Base-by-base conservation (phyloP, 2,797 vertebrate species). In the Pseudomugil gertrudae region DNA sequence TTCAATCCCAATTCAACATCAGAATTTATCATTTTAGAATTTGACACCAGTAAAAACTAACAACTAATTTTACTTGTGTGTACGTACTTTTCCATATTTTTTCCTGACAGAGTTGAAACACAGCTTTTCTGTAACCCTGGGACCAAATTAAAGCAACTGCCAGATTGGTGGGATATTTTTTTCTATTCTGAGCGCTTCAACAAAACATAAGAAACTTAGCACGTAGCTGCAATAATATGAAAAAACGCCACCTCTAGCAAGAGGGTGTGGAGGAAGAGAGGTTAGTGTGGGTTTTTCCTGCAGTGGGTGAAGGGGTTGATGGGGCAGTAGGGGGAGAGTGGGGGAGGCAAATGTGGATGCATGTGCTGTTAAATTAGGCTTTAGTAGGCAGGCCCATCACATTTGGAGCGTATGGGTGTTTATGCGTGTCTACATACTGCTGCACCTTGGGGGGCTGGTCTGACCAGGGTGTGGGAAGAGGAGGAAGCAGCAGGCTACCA, bases 321-420 rank as follows among this genome's bases (percentile, higher is more conserved):
- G 69, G 47, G 57, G 54, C 13, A 61, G 45, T n/a, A 29, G 69
- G 66, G 65, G 60, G 73, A 79, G 43, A 69, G 74, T 9, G 58
- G 75, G 72, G 73, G 62, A 62, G 78, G 66, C 40, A 60, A 79
- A 81, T 56, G 67, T 81, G 51, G 76, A 84, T 36, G 63, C 86
- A 90, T 90, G 79, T 88, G 88, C 86, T 88, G 86, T 69, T 29
- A 87, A 87, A 89, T 92, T 87, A 88, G 62, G 72, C 72, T 58
- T 73, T 40, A 55, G 67, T 66, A 71, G 60, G 81, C 68, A 77
- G 78, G 54, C 63, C 67, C 64, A 14, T 78, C 52, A 63, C 62
- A 75, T 57, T 30, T 62, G 71, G 53, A 68, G 72, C 74, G 61
- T 5, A 81, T 36, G 74, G 78, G 78, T 75, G 86, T 88, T 90